Evolutionary conservation across 2,888 invertebrate genomes (phyloP).

Genomic region (Belgica antarctica): DNA sequence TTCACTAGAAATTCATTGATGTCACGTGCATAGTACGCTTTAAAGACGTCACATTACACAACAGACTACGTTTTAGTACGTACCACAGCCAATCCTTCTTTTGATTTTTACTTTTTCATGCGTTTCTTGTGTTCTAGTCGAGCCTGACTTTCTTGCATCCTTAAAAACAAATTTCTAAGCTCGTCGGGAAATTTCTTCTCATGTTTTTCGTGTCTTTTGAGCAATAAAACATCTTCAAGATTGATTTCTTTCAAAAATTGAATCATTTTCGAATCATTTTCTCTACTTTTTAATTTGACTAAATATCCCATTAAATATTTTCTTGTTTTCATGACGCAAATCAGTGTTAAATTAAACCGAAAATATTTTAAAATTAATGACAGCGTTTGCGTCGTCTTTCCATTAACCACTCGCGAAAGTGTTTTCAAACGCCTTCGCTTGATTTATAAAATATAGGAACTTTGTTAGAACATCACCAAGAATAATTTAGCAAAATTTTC

Average conservation of each 20-base stretch:
- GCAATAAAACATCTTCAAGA: conserved; percentile 2
- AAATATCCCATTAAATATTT: conserved; percentile 15
- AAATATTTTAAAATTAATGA: background rate
- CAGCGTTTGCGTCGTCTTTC: background rate
- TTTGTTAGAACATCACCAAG: conserved; percentile 48
- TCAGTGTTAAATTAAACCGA: conserved; percentile 19
- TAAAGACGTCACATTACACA: too few species aligned
- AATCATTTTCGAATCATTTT: background rate
- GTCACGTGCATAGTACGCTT: too few species aligned
- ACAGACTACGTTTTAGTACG: too few species aligned
- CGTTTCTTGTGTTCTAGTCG: background rate
- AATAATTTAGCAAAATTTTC: conserved; percentile 32
- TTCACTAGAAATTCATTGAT: too few species aligned
- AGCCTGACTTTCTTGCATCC: background rate
- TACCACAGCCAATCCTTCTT: too few species aligned
- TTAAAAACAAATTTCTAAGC: background rate
- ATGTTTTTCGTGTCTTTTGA: background rate
- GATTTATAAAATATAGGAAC: conserved; percentile 46
- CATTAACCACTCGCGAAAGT: background rate
- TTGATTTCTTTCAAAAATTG: conserved; percentile 4
- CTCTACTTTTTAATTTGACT: conserved; percentile 21
- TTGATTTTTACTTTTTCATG: too few species aligned
- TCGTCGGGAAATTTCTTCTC: background rate
- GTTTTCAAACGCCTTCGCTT: conserved; percentile 11
- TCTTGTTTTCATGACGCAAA: background rate